phyloP scores from a whole-genome alignment of 2,888 invertebrate species.

The Galerucella calmariensis region DNA sequence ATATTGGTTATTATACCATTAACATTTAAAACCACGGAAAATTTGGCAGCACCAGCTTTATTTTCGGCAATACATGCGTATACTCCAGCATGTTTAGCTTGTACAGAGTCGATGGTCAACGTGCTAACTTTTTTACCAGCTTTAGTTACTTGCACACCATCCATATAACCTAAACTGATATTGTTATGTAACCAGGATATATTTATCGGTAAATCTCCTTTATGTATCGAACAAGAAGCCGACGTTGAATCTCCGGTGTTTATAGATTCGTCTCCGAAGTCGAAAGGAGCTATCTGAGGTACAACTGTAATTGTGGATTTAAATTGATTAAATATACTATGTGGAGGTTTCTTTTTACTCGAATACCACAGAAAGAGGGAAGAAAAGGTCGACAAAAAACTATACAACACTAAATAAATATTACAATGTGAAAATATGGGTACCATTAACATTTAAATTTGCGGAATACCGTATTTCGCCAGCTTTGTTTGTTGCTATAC shows the following conservation, averaged over 20 bases:
- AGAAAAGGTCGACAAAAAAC: too few species aligned
- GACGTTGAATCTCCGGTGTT: slow-evolving; percentile 80
- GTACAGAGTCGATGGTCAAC: slow-evolving; percentile 72
- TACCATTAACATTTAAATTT: slow-evolving; percentile 68
- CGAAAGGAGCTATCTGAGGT: slow-evolving; percentile 70
- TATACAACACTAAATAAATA: not conserved
- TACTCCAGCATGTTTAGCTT: slow-evolving; percentile 75
- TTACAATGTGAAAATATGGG: not conserved
- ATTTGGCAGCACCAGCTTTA: slow-evolving; percentile 73
- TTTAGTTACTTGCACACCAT: slow-evolving; percentile 62
- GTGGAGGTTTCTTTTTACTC: not conserved
- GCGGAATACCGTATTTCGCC: slow-evolving; percentile 68
- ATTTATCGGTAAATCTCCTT: slow-evolving; percentile 78
- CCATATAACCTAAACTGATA: slow-evolving; percentile 59
- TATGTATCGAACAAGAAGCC: slow-evolving; percentile 75
- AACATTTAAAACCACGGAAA: slow-evolving; percentile 73
- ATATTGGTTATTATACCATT: slow-evolving; percentile 69
- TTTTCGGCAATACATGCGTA: slow-evolving; percentile 78
- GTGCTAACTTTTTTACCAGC: slow-evolving; percentile 71
- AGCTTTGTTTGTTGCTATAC: slow-evolving; percentile 74
- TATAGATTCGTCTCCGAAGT: slow-evolving; percentile 68
- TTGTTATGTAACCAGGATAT: slow-evolving; percentile 73
- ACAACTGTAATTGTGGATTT: slow-evolving; percentile 52
- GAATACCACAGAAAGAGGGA: not conserved
- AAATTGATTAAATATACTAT: not conserved